Base-by-base conservation (phyloP, 2,113 vertebrate species). In the Zapornia atra region DNA sequence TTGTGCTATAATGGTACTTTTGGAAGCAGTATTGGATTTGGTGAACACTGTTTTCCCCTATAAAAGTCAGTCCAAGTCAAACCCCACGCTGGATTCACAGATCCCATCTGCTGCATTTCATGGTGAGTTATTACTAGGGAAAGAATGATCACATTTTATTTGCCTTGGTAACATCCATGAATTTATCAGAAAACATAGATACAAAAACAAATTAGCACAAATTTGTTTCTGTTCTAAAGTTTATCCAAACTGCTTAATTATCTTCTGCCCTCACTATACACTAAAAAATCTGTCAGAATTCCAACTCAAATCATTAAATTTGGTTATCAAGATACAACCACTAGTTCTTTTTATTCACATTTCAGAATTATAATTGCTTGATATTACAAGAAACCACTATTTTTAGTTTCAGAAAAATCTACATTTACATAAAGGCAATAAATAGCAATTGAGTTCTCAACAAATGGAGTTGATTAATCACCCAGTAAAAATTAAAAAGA, bases 381-480 rank as follows among this genome's bases (percentile, higher is more conserved):
- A 28, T 61, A 91, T 93, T 95, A 82, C 53, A 96, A 91, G 82
- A 95, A 95, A 94, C 38, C 46, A 79, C 86, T 59, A 97, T 95
- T 53, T 86, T 89, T 97, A 86, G 79, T 87, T 94, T 92, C 69
- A 85, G 61, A 92, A 96, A 46, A 89, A 85, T 33, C 63, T 94
- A 54, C 93, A 90, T 95, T 94, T 94, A 63, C 33, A 90, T 82
- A 73, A 85, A 50, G 20, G 63, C 61, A 96, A 96, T 77, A 89
- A 90, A 86, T 68, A 97, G 86, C 46, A 96, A 92, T 73, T 59
- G 17, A 73, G 46, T 92, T 73, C 94, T 97, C 88, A 73, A 96
- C 88, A 93, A 97, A 95, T 64, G 57, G 75, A 90, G 82, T 80
- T 96, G 94, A 97, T 94, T 96, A 94, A 97, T 92, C 92, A 92